Base-by-base conservation (phyloP, 1,140 invertebrate genomes). In the Melitaea cinxia region DNA sequence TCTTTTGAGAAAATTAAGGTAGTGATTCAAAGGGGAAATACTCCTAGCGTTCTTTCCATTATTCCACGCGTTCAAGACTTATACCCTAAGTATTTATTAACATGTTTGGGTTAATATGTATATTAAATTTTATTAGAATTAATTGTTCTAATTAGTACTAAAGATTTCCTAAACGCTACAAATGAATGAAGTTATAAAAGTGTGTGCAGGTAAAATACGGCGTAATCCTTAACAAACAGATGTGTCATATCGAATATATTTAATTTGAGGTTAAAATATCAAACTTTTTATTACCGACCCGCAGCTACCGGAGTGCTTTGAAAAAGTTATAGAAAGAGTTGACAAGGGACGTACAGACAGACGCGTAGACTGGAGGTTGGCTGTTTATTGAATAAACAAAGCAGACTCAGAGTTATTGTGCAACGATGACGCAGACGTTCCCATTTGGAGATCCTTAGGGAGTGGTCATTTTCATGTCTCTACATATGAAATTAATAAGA, bases 301-400 rank as follows among this genome's bases (percentile, higher is more conserved):
- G 15, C 0, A 47, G 68, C 60, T 70, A 65, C 63, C 42, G 63
- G 59, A 67, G 55, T 58, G 50, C 28, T 50, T 60, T 57, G 56
- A 73, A 70, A 70, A 63, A 52, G 53, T 59, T 37, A 52, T 53
- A 70, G 68, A 63, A 70, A 61, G 65, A 70, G 68, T 67, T 72
- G 74, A 73, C 74, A 74, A 52, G 64, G 65, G 66, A 66, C 64
- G 57, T 58, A 19, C 26, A 28, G 42, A 47, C 42, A 17, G 39
- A 45, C 39, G n/a, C n/a, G n/a, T n/a, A 59, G 58, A 63, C 54
- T 59, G 70, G 19, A 21, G 72, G 67, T 70, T 65, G 68, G 65
- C 47, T 75, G 72, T 77, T 77, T 77, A 67, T 77, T 69, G 57
- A 72, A 70, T 65, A 75, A 77, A 77, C 70, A 77, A 70, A 47